A percentile compares a stretch with the other conserved stretches of the same genome.
phyloP scores from a whole-genome alignment of 2,888 invertebrate species.

The Eurytoma californica region DNA sequence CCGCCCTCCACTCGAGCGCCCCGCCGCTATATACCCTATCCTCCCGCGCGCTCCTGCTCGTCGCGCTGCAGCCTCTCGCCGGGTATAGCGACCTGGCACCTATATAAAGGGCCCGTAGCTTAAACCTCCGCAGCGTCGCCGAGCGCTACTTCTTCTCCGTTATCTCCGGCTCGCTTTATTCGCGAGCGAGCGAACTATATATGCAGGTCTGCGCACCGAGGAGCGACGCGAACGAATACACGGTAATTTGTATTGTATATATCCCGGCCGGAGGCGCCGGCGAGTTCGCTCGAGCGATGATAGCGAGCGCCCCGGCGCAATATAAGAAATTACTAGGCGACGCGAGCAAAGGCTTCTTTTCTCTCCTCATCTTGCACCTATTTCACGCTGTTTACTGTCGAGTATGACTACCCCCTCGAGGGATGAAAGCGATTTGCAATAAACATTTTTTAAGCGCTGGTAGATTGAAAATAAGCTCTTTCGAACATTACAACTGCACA shows the following conservation, averaged over 20 bases:
- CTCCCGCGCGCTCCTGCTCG: background rate
- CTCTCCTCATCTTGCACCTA: background rate
- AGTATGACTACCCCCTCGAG: background rate
- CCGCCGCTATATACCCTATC: background rate
- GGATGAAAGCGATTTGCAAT: background rate
- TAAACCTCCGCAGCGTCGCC: conserved; percentile 25
- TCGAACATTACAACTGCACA: too few relatives aligned
- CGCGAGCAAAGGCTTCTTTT: background rate
- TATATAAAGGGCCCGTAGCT: conserved; percentile 13
- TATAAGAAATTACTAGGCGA: conserved; percentile 29
- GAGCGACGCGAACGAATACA: conserved; percentile 40
- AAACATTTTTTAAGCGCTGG: too few relatives aligned
- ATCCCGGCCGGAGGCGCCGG: background rate
- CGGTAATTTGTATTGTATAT: conserved; percentile 34
- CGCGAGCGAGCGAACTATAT: background rate
- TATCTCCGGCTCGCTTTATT: conserved; percentile 46
- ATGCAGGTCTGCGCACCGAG: too few relatives aligned
- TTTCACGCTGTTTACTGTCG: too few relatives aligned
- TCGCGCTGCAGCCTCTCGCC: background rate
- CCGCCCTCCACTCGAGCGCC: background rate
- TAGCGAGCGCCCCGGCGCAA: background rate
- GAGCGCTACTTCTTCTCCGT: conserved; percentile 44
- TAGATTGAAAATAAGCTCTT: too few relatives aligned
- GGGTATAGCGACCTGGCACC: conserved; percentile 14
- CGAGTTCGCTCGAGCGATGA: conserved; percentile 12